Conservation (phyloP, 2,113 vertebrate species). For the Danionella cerebrum region DNA sequence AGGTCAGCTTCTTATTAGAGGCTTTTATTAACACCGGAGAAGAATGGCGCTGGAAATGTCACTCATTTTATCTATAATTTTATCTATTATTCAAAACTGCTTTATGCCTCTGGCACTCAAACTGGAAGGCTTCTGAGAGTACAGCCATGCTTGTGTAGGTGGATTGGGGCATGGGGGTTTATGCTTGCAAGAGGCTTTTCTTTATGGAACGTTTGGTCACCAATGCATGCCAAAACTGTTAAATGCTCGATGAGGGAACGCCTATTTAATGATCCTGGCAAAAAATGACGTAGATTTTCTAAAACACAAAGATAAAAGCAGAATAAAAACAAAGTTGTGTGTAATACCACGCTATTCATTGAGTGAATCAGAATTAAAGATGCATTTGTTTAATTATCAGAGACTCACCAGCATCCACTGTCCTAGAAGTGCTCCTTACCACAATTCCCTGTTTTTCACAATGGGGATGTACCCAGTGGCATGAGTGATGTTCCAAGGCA, state of each 20-base stretch:
- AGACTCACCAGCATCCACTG: no score
- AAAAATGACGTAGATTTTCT: no score
- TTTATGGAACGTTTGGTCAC: not conserved
- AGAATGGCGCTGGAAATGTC: conserved; percentile 62
- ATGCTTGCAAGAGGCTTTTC: not conserved
- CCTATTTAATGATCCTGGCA: no score
- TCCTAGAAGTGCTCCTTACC: no score
- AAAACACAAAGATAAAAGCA: no score
- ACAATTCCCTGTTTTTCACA: no score
- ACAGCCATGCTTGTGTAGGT: not conserved
- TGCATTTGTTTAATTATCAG: no score
- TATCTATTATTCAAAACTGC: conserved; percentile 52
- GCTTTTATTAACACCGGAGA: conserved; percentile 62
- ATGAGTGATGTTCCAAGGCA: no score
- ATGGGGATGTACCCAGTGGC: no score
- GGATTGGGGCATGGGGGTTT: not conserved
- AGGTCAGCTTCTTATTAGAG: conserved; percentile 67
- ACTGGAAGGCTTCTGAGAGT: not conserved
- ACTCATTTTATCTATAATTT: conserved; percentile 62
- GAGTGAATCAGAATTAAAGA: no score
- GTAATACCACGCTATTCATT: no score
- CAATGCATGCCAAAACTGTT: not conserved
- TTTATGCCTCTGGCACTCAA: conserved; percentile 34
- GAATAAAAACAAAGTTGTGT: no score
- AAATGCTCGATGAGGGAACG: not conserved